Percentiles rank a stretch among this genome's conserved stretches.
These are phyloP conservation scores for Himalopsyche tibetana DNA, from an alignment of 2,888 invertebrate genomes.

Conservation along the genomic window DNA sequence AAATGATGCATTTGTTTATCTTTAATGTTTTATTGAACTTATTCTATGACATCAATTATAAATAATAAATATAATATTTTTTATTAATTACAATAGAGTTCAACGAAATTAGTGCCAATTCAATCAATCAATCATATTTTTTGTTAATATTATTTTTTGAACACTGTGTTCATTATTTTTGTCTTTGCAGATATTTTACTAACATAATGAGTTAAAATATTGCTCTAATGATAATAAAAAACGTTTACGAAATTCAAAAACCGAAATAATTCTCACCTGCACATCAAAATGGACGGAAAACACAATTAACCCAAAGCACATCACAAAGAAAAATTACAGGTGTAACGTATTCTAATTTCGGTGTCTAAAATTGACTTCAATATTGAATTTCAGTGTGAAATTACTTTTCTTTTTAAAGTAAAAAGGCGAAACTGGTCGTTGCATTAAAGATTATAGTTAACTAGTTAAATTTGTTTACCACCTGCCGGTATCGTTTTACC, in stretches of 20 bases:
- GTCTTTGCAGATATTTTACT: no score
- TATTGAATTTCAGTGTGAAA: conserved; percentile 2
- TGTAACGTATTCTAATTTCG: not conserved
- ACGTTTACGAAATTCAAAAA: not conserved
- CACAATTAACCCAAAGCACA: not conserved
- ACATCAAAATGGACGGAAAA: not conserved
- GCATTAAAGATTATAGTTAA: conserved; percentile 21
- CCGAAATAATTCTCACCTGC: not conserved
- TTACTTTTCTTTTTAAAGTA: conserved; percentile 1
- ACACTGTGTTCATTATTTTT: no score
- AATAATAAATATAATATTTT: no score
- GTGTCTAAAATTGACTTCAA: not conserved
- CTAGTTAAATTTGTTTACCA: not conserved
- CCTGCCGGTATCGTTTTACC: conserved; percentile 20
- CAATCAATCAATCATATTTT: no score
- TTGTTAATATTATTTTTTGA: no score
- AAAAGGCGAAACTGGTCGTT: not conserved
- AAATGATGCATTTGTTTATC: no score
- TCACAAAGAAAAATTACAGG: conserved; percentile 10
- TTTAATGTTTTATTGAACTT: no score
- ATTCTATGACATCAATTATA: no score
- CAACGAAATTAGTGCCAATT: no score
- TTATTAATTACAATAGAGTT: no score
- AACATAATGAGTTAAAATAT: no score
- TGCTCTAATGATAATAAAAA: no score